Evolutionary conservation across 1,140 invertebrate genomes (phyloP), one percentile per base, ranked within the genome.

Genomic region (Calephelis nemesis): DNA sequence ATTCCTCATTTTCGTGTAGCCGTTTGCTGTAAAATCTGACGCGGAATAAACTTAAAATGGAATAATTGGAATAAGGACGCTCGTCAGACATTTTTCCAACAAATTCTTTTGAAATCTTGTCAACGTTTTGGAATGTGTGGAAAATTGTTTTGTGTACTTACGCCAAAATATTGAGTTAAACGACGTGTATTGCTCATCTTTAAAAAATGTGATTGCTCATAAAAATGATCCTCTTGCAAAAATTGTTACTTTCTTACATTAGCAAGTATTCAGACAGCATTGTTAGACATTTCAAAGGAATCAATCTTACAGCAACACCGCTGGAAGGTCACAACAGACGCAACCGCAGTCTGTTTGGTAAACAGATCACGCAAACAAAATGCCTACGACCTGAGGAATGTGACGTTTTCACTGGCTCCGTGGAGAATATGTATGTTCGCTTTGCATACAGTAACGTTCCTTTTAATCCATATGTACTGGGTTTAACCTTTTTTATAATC

Each of bases 351-450:
- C 70, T 81, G 74, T 80, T 85, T 82, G 66, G 75, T 82, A 85
- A 77, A 75, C 82, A 77, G 68, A 74, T 66, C 82, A 82, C 83
- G 81, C 77, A 60, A 48, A 60, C 65, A 54, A 72, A 73, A 78
- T 75, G 72, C 75, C 75, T 64, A 63, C 69, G 73, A 77, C 66
- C 71, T 45, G 48, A 62, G 80, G 82, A 81, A 84, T 81, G 80
- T 76, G 77, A 80, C 74, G 76, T 79, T 85, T 83, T 85, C 83
- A 77, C 74, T 75, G 63, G 60, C 70, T 69, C 76, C 72, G 72
- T 72, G 40, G 39, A 47, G 73, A 64, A 70, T 70, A 70, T 67
- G 42, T 67, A 62, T 63, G 54, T 68, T 63, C 54, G 30, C 39
- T 65, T 62, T 63, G 54, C 62, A 66, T 63, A 60, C 50, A 60